Base-by-base conservation (phyloP, 2,113 vertebrate genomes). In the Phrynosoma platyrhinos region DNA sequence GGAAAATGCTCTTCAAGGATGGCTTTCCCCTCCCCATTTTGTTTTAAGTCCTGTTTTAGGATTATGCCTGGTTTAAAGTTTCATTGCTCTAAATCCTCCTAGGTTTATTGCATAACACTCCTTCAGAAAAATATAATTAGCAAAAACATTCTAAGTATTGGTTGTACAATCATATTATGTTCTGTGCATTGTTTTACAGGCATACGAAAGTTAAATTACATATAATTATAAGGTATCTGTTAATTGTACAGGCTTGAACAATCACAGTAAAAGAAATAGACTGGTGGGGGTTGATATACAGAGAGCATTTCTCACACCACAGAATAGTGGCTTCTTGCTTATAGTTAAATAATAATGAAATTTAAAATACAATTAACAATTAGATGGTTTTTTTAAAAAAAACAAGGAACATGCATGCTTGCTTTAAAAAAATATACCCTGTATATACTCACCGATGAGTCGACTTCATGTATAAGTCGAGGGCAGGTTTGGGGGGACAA, bases 51-150 rank as follows among this genome's bases (percentile, higher is more conserved):
- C 78, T 86, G 83, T 84, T 85, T 79, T 78, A 91, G 79, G 74
- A 87, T 42, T 87, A 83, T 86, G 40, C 14, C 52, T 84, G 81
- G 68, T 85, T 89, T 91, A 87, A 84, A 83, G 16, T 89, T 93
- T n/a, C 91, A 72, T 87, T 72, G 76, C 74, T 58, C 40, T 66
- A 88, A 88, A 88, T 85, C 81, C 52, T 52, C 86, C 21, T 78
- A 84, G 52, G 83, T 83, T 91, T 86, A 83, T 87, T 91, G 82
- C 82, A 76, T 91, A 92, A 87, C 47, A 92, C 14, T 85, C 6
- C 69, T 82, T 90, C 80, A 88, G 87, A 90, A 91, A 90, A 79
- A 92, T 85, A 91, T 86, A 91, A 68, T 87, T 93, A 88, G 88
- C 71, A 36, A 77, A 55, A 87, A 14, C 72, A 18, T 84, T 78